Conservation (phyloP, 2,113 vertebrate species). For the Calidris pugnax region DNA sequence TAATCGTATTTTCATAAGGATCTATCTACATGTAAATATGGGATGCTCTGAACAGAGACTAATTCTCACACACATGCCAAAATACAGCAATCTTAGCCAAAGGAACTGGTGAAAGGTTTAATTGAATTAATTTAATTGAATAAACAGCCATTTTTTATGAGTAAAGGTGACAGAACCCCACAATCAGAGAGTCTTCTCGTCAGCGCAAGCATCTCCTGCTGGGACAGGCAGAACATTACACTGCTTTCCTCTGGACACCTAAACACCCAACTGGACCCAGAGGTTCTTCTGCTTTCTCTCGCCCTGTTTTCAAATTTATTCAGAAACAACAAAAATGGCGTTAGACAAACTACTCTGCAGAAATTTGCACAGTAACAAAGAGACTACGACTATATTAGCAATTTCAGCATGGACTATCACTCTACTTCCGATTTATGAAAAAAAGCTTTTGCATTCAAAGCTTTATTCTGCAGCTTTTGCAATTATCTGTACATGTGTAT, state of each 20-base stretch:
- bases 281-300: neutral
- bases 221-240: neutral
- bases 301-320: neutral
- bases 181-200: neutral
- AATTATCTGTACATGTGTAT: neutral
- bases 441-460: neutral
- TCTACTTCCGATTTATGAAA: neutral
- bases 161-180: neutral
- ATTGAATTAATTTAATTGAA: neutral
- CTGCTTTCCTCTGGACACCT: neutral
- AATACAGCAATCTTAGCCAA: neutral
- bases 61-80: neutral
- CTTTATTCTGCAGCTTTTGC: neutral
- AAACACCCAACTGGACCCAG: neutral
- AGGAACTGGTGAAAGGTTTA: neutral
- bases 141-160: neutral
- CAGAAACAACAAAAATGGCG: neutral
- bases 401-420: neutral
- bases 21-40: neutral
- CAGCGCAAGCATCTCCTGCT: accelerated
- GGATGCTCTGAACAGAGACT: neutral
- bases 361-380: neutral
- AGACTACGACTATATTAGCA: neutral
- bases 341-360: neutral
- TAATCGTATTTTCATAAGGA: accelerated